Evolutionary conservation across 2,797 vertebrate species (phyloP).

Genomic region (Parauchenoglanis ngamensis): DNA sequence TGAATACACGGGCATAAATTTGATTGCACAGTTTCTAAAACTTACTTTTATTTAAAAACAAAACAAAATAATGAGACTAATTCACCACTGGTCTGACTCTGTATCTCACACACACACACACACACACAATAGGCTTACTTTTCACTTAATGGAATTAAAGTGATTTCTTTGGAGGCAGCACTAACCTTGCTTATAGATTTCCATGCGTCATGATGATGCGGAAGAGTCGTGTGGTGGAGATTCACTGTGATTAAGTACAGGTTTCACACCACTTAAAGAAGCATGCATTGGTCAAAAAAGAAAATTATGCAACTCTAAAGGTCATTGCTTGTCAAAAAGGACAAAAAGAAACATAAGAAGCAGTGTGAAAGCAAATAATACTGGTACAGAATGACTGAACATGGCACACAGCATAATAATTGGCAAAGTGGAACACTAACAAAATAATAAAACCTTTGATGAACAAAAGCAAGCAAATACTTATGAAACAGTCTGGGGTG

Average conservation of each 20-base stretch:
- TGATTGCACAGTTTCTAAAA: not conserved
- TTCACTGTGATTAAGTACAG: conserved; percentile 71
- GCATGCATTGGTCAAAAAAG: conserved; percentile 67
- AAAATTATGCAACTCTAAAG: conserved; percentile 42
- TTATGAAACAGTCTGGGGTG: not conserved
- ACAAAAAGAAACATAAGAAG: conserved; percentile 23
- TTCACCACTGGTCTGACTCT: not conserved
- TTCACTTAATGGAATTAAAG: not conserved
- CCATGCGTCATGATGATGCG: conserved; percentile 74
- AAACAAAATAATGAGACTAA: not conserved
- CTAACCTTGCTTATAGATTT: conserved; percentile 73
- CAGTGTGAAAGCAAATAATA: not conserved
- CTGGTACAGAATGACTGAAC: conserved; percentile 11
- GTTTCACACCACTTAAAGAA: conserved; percentile 68
- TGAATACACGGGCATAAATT: not conserved
- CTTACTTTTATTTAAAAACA: not conserved
- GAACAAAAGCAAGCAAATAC: not conserved
- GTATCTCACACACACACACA: not conserved
- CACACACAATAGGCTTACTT: not conserved
- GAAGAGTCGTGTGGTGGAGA: conserved; percentile 69
- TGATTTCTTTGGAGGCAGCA: conserved; percentile 47
- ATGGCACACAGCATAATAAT: not conserved
- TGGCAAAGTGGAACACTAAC: not conserved
- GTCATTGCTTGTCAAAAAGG: not conserved
- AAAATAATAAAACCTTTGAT: conserved; percentile 6